phyloP scores from a whole-genome alignment of 37 sponge, comb jelly and placozoan genomes.

The Amphimedon queenslandica region DNA sequence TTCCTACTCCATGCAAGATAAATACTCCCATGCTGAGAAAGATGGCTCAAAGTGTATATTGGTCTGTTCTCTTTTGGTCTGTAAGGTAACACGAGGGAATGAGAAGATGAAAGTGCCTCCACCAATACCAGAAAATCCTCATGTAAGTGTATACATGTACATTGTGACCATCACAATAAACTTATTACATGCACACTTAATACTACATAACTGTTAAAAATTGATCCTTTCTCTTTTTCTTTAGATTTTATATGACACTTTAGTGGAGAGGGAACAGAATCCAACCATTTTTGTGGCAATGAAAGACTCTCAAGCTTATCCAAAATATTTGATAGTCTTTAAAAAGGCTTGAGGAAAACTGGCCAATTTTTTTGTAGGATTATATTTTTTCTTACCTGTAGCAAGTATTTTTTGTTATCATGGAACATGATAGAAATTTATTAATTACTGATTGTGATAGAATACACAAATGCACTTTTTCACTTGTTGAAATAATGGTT shows the following conservation, averaged over 20 bases:
- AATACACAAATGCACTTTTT: too few relatives aligned
- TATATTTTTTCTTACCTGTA: too few relatives aligned
- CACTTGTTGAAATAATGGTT: too few relatives aligned
- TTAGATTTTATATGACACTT: slow-evolving; percentile 44
- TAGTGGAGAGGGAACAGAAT: slow-evolving; percentile 38
- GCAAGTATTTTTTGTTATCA: too few relatives aligned
- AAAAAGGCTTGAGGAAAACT: too few relatives aligned
- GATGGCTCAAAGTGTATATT: slow-evolving; percentile 44
- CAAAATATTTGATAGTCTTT: slow-evolving; percentile 62
- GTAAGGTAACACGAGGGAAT: slow-evolving; percentile 43
- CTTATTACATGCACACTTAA: too few relatives aligned
- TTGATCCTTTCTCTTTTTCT: neutral
- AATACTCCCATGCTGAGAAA: slow-evolving; percentile 31
- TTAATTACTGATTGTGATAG: too few relatives aligned
- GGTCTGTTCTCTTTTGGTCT: slow-evolving; percentile 32
- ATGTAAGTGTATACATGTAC: too few relatives aligned
- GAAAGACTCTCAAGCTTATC: slow-evolving; percentile 65
- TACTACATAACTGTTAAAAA: too few relatives aligned
- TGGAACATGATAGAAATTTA: too few relatives aligned
- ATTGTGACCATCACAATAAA: too few relatives aligned
- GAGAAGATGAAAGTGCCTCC: slow-evolving; percentile 36
- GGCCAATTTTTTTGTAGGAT: too few relatives aligned
- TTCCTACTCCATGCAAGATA: slow-evolving; percentile 33
- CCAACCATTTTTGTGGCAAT: slow-evolving; percentile 71
- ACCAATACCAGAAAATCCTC: slow-evolving; percentile 4